A percentile compares a stretch with the other conserved stretches of the same genome.
Evolutionary conservation across 2,797 vertebrate genomes (phyloP).

Genomic region (Pipistrellus pygmaeus): DNA sequence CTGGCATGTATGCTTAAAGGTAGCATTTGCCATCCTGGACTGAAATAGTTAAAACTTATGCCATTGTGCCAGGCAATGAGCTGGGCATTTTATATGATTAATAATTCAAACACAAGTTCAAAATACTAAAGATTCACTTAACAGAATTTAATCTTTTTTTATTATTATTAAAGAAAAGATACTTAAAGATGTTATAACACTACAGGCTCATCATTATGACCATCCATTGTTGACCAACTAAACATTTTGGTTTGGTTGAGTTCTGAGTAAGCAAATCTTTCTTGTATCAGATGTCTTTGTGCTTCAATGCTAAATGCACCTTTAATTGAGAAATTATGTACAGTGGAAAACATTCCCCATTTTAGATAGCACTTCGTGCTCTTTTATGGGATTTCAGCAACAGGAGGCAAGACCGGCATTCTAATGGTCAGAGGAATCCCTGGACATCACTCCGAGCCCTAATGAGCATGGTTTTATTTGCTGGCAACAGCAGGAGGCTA

Average conservation of each 20-base stretch:
- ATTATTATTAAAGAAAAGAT: neutral
- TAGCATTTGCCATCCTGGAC: neutral
- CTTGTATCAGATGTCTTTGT: neutral
- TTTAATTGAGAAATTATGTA: neutral
- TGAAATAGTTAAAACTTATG: neutral
- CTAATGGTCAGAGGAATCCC: slow-evolving; percentile 14
- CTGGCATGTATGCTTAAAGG: accelerated
- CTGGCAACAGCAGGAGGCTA: slow-evolving; percentile 2
- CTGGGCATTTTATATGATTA: too few relatives aligned
- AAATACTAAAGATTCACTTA: neutral
- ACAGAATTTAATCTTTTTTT: neutral
- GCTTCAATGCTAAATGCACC: slow-evolving; percentile 26
- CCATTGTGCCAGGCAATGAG: too few relatives aligned
- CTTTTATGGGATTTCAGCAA: neutral
- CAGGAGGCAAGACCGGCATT: neutral
- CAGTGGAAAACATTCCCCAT: neutral
- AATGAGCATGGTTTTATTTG: slow-evolving; percentile 69
- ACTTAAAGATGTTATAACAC: neutral
- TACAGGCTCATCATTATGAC: neutral
- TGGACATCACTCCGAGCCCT: slow-evolving; percentile 66
- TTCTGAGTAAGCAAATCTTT: neutral
- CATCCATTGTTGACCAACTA: too few relatives aligned
- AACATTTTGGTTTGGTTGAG: neutral
- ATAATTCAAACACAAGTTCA: neutral
- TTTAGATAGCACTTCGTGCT: neutral